phyloP scores from a whole-genome alignment of 2,888 invertebrate genomes.

The Drosophila fungiperda region DNA sequence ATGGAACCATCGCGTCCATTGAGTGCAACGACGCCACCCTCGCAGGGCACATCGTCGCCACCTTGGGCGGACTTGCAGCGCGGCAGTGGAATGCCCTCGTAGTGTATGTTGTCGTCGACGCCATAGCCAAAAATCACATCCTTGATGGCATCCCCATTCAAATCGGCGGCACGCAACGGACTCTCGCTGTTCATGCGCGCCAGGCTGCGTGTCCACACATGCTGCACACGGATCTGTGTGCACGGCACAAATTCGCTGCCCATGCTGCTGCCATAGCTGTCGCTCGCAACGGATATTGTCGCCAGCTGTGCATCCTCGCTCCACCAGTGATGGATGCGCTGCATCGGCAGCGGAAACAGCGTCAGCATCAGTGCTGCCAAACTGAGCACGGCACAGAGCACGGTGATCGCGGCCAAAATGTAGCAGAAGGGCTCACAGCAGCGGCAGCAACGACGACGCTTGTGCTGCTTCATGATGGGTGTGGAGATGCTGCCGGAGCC shows the following conservation, averaged over 20 bases:
- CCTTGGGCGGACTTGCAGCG: slow-evolving; percentile 88
- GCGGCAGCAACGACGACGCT: slow-evolving; percentile 86
- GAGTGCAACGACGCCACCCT: slow-evolving; percentile 91
- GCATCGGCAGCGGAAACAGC: slow-evolving; percentile 88
- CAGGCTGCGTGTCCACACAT: slow-evolving; percentile 89
- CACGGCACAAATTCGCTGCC: slow-evolving; percentile 84
- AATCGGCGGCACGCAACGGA: slow-evolving; percentile 89
- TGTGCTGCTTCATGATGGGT: slow-evolving; percentile 86
- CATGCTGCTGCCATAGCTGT: slow-evolving; percentile 70
- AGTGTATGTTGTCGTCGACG: slow-evolving; percentile 86
- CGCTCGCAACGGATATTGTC: slow-evolving; percentile 20
- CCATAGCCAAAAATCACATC: slow-evolving; percentile 92
- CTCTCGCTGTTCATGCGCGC: slow-evolving; percentile 91
- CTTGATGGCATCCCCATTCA: slow-evolving; percentile 89
- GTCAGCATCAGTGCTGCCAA: slow-evolving; percentile 88
- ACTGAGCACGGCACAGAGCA: slow-evolving; percentile 87
- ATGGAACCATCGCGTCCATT: slow-evolving; percentile 89
- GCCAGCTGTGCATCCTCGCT: slow-evolving; percentile 64
- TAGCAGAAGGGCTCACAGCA: slow-evolving; percentile 89
- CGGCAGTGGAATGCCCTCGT: slow-evolving; percentile 87
- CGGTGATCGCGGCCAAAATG: slow-evolving; percentile 87
- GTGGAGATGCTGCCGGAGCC: slow-evolving; percentile 83
- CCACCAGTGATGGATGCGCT: slow-evolving; percentile 87
- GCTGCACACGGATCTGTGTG: slow-evolving; percentile 84
- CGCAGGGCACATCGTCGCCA: slow-evolving; percentile 88